Evolutionary conservation across 2,888 invertebrate genomes (phyloP), one percentile per base, ranked within the genome.

Genomic region (Nemurella pictetii): DNA sequence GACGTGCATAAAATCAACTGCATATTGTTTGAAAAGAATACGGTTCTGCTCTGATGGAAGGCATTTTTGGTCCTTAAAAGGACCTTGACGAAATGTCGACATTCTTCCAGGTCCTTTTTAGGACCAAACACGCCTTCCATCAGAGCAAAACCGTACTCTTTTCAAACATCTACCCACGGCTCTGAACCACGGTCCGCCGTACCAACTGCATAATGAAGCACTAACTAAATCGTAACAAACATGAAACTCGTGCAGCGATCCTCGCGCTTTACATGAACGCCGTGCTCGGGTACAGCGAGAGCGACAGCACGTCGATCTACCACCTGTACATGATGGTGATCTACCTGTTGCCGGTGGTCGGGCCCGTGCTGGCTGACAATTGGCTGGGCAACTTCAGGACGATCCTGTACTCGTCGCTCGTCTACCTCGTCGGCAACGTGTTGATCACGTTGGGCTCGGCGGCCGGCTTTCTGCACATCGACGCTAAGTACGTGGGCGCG

Each of bases 351-450:
- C 98, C 98, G 0, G 88, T 98, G 0, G 88, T 98, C 36, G 99
- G 99, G 0, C 98, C 99, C 32, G 96, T 99, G 89, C 91, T 99
- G 72, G 98, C 99, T 0, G 99, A 99, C 90, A 96, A 97, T 85
- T 95, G 94, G 91, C 92, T 98, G 78, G 99, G 99, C 83, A 96
- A 97, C 91, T 99, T 96, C 91, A 95, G 93, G 87, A 98, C 97
- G 0, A 98, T 99, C 87, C 91, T 98, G 55, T 97, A 95, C 90
- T 91, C 99, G 26, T 98, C 98, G 4, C 91, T 97, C 74, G 92
- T 99, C 27, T 99, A 99, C 89, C 95, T 96, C 0, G 84, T 93
- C 3, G 99, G 98, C n/a, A 96, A 95, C 88, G 90, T 95, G 12
- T 90, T 97, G 9, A 92, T 99, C 87, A 93, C 98, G 0, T 87